phyloP scores from a whole-genome alignment of 2,113 vertebrate species.

The Miniopterus natalensis region DNA sequence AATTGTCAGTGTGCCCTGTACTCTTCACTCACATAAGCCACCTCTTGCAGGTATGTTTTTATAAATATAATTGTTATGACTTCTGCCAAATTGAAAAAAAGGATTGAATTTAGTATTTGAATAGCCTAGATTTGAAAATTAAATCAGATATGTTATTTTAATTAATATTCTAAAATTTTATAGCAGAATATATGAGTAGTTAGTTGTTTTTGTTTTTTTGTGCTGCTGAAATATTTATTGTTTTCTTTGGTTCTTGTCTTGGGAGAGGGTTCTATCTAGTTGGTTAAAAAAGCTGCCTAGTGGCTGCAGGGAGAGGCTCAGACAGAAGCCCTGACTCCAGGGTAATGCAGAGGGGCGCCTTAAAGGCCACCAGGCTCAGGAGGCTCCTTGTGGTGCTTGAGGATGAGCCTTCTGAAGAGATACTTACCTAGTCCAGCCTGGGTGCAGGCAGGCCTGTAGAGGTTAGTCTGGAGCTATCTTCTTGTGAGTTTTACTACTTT shows the following conservation, averaged over 20 bases:
- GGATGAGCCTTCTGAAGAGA: neutral
- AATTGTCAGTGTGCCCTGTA: slow-evolving; percentile 95
- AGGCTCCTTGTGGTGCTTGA: neutral
- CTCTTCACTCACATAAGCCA: slow-evolving; percentile 97
- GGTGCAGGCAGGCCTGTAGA: neutral
- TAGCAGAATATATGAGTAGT: neutral
- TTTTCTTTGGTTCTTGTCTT: neutral
- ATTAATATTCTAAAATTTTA: slow-evolving; percentile 20
- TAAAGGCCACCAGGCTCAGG: neutral
- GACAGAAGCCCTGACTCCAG: neutral
- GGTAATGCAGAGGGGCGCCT: neutral
- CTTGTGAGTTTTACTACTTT: neutral
- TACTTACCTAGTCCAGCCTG: neutral
- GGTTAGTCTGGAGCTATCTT: neutral
- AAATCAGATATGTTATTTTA: slow-evolving; percentile 50
- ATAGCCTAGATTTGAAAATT: neutral
- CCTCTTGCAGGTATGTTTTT: slow-evolving; percentile 92
- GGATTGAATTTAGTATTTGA: slow-evolving; percentile 42
- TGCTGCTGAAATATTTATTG: neutral
- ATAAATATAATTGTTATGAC: slow-evolving; percentile 2
- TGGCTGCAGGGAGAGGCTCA: neutral
- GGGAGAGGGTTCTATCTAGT: neutral
- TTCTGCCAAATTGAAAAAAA: slow-evolving; percentile 13
- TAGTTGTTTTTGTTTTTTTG: neutral
- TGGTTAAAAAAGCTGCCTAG: neutral